Conservation (phyloP, 2,113 vertebrate genomes). For the Prochilodus magdalenae region DNA sequence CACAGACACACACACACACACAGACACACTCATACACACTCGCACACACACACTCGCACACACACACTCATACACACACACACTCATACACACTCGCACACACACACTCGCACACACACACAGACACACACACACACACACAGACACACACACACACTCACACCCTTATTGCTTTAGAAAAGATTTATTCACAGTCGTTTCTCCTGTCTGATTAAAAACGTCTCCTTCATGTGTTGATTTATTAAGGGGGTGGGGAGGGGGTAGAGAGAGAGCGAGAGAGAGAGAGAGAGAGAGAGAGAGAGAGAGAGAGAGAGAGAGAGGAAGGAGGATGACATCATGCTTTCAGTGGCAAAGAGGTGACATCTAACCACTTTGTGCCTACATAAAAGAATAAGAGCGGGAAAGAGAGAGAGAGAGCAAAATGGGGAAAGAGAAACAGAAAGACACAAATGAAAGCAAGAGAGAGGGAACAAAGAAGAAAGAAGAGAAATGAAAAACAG, state of each 20-base stretch:
- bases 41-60: conserved; percentile 53
- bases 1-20: conserved; percentile 58
- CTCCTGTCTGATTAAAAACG: conserved; percentile 74
- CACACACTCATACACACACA: conserved; percentile 56
- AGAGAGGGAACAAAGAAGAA: too few species aligned
- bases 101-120: conserved; percentile 41
- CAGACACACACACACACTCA: conserved; percentile 58
- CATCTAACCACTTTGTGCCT: conserved; percentile 50
- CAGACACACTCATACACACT: conserved; percentile 65
- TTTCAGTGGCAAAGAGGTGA: conserved; percentile 62
- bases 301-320: conserved; percentile 6
- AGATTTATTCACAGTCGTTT: conserved; percentile 77
- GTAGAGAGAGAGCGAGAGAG: conserved; percentile 46
- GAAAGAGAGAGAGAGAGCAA: background rate
- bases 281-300: conserved; percentile 46
- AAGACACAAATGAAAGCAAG: background rate
- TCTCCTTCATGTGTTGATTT: conserved; percentile 74
- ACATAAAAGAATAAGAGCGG: background rate
- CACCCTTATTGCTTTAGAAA: conserved; percentile 64
- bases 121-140: conserved; percentile 55
- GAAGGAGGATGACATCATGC: conserved; percentile 73
- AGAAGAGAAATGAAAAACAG: too few species aligned
- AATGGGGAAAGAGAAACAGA: background rate
- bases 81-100: conserved; percentile 51
- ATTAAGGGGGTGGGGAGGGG: conserved; percentile 51